Evolutionary conservation across 2,113 vertebrate species (phyloP).

Genomic region (Chaenogobius annularis): DNA sequence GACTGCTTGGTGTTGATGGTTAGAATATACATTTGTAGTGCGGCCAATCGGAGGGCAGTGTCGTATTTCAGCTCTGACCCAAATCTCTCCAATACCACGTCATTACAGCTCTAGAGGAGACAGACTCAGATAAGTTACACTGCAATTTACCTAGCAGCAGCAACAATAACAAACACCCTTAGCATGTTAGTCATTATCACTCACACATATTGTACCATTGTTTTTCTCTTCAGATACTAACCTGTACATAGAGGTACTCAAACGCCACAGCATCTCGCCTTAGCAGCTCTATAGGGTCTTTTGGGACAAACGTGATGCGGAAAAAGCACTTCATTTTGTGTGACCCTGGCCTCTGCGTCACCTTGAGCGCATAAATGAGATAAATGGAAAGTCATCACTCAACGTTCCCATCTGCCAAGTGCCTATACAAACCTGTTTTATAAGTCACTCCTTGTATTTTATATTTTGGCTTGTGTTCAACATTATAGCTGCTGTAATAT

Average conservation of each 20-base stretch:
- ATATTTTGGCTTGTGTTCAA: background rate
- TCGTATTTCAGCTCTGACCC: constrained; percentile 97
- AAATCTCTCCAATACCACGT: constrained; percentile 94
- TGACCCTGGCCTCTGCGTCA: constrained; percentile 95
- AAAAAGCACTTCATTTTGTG: constrained; percentile 99
- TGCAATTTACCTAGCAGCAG: constrained; percentile 16
- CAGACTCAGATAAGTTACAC: constrained; percentile 32
- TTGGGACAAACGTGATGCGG: constrained; percentile 96
- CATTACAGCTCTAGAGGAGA: constrained; percentile 89
- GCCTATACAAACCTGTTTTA: background rate
- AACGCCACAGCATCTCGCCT: constrained; percentile 94
- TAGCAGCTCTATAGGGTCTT: constrained; percentile 95
- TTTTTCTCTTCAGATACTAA: constrained; percentile 55
- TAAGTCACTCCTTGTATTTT: constrained; percentile 1
- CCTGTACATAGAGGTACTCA: constrained; percentile 98
- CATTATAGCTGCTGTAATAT: background rate
- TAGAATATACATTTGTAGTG: constrained; percentile 96
- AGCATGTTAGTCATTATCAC: background rate
- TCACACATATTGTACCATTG: background rate
- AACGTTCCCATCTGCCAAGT: background rate
- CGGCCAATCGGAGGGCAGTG: constrained; percentile 90
- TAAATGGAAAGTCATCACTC: constrained; percentile 27
- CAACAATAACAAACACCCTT: constrained; percentile 13
- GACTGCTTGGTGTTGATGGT: constrained; percentile 95
- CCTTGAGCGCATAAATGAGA: constrained; percentile 73